Conservation (phyloP, 2,113 vertebrate species). For the Barbus barbus region DNA sequence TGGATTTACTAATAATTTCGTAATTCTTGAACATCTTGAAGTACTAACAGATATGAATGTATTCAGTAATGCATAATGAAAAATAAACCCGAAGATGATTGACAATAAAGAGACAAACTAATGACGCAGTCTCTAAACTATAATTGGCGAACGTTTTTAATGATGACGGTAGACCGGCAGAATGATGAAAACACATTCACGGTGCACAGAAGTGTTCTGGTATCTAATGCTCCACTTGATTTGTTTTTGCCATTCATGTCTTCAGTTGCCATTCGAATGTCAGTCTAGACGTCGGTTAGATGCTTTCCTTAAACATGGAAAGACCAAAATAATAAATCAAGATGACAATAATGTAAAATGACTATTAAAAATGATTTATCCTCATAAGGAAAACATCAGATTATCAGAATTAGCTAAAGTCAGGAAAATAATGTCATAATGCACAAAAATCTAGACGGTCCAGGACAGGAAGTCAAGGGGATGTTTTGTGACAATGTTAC, state of each 20-base stretch:
- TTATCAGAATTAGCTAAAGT: neutral
- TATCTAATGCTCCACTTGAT: neutral
- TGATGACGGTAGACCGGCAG: neutral
- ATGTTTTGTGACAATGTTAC: neutral
- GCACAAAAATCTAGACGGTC: neutral
- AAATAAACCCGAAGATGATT: slow-evolving; percentile 53
- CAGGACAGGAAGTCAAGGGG: neutral
- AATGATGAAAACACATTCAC: neutral
- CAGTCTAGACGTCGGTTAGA: neutral
- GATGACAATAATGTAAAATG: neutral
- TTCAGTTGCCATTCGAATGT: neutral
- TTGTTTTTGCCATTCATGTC: neutral
- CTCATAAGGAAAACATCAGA: neutral
- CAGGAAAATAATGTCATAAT: neutral
- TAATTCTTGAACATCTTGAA: slow-evolving; percentile 52
- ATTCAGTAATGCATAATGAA: slow-evolving; percentile 53
- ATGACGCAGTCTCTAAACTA: slow-evolving; percentile 42
- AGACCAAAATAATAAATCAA: neutral
- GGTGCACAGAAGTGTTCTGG: neutral
- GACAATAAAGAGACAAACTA: slow-evolving; percentile 52
- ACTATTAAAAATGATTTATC: neutral
- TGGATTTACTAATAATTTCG: slow-evolving; percentile 55
- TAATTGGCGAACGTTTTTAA: slow-evolving; percentile 39
- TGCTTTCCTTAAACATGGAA: neutral
- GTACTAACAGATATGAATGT: slow-evolving; percentile 59